Conservation (phyloP, 2,888 invertebrate species). For the Nemapogon koenigi region DNA sequence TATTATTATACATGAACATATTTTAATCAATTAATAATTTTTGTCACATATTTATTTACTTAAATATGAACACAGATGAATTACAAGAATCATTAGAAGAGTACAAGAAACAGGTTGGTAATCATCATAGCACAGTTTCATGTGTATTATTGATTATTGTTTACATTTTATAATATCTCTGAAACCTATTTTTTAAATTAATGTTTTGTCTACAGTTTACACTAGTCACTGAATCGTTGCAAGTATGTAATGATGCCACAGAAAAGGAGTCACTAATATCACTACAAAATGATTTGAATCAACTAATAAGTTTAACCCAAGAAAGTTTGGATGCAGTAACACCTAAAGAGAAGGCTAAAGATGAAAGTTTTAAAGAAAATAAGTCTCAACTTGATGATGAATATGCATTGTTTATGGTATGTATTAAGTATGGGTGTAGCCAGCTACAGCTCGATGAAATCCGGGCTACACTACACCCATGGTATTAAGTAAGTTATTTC, state of each 20-base stretch:
- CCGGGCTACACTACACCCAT: constrained; percentile 8
- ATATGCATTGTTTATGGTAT: constrained; percentile 73
- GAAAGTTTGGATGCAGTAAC: constrained; percentile 56
- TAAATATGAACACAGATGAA: constrained; percentile 32
- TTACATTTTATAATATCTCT: too few relatives aligned
- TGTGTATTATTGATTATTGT: too few relatives aligned
- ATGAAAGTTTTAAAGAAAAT: constrained; percentile 21
- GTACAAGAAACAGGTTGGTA: constrained; percentile 45
- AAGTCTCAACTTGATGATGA: constrained; percentile 55
- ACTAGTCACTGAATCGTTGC: constrained; percentile 68
- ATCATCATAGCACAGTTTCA: too few relatives aligned
- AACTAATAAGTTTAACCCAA: constrained; percentile 72
- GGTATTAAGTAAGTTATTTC: constrained; percentile 6
- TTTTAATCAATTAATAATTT: not conserved
- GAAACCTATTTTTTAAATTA: constrained; percentile 12
- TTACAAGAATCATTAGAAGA: constrained; percentile 37
- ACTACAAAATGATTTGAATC: constrained; percentile 69
- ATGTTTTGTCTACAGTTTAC: constrained; percentile 50
- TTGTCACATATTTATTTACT: not conserved
- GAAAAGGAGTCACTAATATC: constrained; percentile 65
- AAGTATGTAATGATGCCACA: constrained; percentile 40
- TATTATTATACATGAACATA: too few relatives aligned
- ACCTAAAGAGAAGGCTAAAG: constrained; percentile 18
- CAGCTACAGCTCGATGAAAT: too few relatives aligned
- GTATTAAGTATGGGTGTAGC: too few relatives aligned